Conservation (phyloP, 2,797 vertebrate genomes). For the Gadopsis marmoratus region DNA sequence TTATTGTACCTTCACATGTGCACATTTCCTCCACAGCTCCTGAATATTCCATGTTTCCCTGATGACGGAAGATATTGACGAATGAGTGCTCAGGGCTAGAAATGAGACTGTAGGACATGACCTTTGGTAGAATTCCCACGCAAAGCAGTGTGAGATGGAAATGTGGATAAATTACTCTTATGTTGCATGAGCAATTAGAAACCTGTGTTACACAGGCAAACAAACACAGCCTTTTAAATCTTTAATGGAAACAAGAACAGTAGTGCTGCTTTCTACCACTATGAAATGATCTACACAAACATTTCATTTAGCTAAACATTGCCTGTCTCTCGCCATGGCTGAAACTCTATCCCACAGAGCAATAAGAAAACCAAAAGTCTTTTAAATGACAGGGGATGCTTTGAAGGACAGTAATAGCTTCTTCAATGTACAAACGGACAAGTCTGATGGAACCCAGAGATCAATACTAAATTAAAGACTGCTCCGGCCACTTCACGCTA, state of each 20-base stretch:
- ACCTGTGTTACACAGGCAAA: conserved; percentile 12
- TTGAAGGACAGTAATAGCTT: conserved; percentile 65
- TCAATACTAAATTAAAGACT: conserved; percentile 81
- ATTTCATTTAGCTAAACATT: conserved; percentile 52
- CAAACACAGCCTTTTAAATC: conserved; percentile 33
- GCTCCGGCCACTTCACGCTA: conserved; percentile 61
- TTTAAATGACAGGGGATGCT: conserved; percentile 60
- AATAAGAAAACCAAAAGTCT: conserved; percentile 58
- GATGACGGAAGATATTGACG: conserved; percentile 5
- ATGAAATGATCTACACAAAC: conserved; percentile 38
- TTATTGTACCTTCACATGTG: not conserved
- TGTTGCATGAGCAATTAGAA: conserved; percentile 17
- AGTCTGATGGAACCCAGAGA: conserved; percentile 67
- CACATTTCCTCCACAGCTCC: conserved; percentile 19
- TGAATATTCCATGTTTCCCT: conserved; percentile 38
- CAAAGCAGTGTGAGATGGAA: conserved; percentile 12
- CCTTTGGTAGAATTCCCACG: conserved; percentile 20
- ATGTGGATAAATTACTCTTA: not conserved
- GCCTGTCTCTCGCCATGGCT: conserved; percentile 5
- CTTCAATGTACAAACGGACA: conserved; percentile 66
- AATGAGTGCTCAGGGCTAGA: not conserved
- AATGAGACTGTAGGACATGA: conserved; percentile 20
- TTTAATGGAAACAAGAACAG: conserved; percentile 31
- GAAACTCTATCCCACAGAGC: conserved; percentile 36
- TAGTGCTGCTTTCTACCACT: conserved; percentile 7